Conservation (phyloP, 2,113 vertebrate species). For the Ginglymostoma cirratum region DNA sequence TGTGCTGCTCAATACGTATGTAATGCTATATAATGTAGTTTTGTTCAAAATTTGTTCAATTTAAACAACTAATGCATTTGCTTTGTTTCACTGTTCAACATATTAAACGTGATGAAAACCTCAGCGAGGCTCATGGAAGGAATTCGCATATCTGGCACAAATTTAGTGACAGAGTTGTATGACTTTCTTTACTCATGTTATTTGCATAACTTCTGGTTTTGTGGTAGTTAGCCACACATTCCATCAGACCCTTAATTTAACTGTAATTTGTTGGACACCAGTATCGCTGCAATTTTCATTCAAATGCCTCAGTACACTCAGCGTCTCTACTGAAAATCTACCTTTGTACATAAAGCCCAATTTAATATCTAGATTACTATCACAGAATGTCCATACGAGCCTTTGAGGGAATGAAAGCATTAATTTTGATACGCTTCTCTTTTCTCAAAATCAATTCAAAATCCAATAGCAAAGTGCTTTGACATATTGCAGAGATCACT, state of each 20-base stretch:
- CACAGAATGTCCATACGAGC: background rate
- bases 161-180: background rate
- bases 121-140: background rate
- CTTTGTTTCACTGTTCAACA: background rate
- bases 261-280: background rate
- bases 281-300: background rate
- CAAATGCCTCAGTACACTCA: background rate
- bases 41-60: background rate
- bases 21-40: background rate
- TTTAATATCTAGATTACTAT: background rate
- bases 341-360: background rate
- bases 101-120: background rate
- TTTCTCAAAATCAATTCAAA: background rate
- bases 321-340: background rate
- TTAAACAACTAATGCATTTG: background rate
- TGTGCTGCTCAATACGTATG: background rate
- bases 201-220: background rate
- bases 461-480: background rate
- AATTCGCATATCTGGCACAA: background rate
- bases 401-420: background rate
- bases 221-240: background rate
- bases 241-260: background rate
- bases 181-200: background rate
- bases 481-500: background rate
- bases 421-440: background rate